Conservation (phyloP, 2,797 vertebrate species). For the Danio albolineatus region DNA sequence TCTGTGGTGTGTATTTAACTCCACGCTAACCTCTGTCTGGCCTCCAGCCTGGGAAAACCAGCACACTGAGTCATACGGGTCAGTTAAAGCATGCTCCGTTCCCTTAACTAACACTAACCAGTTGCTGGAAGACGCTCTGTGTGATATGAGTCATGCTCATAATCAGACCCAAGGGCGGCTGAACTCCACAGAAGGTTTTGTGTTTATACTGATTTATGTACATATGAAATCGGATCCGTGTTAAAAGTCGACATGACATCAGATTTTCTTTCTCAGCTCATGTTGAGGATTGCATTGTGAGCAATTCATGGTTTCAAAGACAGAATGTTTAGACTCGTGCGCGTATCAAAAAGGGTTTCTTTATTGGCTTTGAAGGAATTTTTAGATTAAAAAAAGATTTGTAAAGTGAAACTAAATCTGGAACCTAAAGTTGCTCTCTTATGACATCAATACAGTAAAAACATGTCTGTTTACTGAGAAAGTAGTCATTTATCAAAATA, state of each 20-base stretch:
- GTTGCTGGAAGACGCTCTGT: constrained; percentile 21
- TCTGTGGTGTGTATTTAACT: constrained; percentile 61
- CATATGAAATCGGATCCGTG: background rate
- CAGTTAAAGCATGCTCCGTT: constrained; percentile 22
- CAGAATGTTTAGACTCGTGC: too few species aligned
- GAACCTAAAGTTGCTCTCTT: too few species aligned
- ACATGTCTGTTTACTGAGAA: too few species aligned
- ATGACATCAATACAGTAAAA: too few species aligned
- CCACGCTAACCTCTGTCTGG: constrained; percentile 46
- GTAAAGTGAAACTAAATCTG: too few species aligned
- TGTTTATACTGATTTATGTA: background rate
- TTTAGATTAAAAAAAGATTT: too few species aligned
- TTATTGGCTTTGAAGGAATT: too few species aligned
- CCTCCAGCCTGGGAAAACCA: constrained; percentile 46
- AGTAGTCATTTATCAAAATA: too few species aligned
- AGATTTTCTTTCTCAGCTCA: too few species aligned
- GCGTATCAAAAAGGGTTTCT: too few species aligned
- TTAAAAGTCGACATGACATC: background rate
- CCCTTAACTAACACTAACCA: constrained; percentile 36
- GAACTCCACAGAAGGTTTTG: background rate
- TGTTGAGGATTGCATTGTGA: too few species aligned
- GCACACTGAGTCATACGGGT: constrained; percentile 38
- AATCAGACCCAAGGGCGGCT: background rate
- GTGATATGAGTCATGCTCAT: constrained; percentile 11
- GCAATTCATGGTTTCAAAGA: too few species aligned